phyloP scores from a whole-genome alignment of 2,113 vertebrate species.

The Myotis davidii region DNA sequence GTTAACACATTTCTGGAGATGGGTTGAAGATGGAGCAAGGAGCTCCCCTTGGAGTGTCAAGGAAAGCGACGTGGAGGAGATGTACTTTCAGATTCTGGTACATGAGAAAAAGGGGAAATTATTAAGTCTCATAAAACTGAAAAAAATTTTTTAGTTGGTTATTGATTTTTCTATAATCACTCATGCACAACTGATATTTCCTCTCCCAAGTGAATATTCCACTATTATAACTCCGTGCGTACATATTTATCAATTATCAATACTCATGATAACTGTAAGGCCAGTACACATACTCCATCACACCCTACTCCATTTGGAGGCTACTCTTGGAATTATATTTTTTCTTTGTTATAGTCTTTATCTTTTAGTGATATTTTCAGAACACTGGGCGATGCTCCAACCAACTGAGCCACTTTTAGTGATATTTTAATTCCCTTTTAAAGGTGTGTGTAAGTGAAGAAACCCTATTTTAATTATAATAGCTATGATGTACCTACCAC shows the following conservation, averaged over 20 bases:
- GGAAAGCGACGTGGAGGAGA: background rate
- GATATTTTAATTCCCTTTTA: conserved; percentile 8
- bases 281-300: background rate
- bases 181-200: background rate
- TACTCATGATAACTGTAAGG: background rate
- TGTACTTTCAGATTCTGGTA: background rate
- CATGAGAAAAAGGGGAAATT: background rate
- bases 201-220: background rate
- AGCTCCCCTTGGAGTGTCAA: background rate
- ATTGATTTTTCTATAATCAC: conserved; percentile 20
- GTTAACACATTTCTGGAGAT: background rate
- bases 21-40: background rate
- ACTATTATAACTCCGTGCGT: background rate
- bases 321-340: background rate
- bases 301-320: background rate
- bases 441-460: background rate
- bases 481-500: background rate
- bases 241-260: background rate
- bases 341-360: background rate
- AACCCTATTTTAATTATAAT: background rate
- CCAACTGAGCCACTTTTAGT: too few relatives aligned
- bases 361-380: conserved; percentile 22
- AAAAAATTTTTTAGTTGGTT: background rate
- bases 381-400: too few relatives aligned
- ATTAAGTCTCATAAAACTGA: background rate